Conservation (phyloP, 2,113 vertebrate species). For the Alces alces region DNA sequence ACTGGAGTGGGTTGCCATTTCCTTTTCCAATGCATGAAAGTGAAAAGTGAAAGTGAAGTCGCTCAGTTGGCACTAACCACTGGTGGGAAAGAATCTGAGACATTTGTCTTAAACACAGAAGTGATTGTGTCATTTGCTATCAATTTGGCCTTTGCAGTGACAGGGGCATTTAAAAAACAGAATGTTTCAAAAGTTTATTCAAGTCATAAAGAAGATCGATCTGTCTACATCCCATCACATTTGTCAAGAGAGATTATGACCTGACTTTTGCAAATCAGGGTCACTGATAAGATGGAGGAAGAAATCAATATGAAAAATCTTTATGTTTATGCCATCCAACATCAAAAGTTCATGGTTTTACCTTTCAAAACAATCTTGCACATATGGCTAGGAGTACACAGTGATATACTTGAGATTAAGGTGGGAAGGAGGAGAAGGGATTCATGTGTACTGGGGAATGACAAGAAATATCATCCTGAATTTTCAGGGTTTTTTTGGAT, state of each 20-base stretch:
- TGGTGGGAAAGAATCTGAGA: background rate
- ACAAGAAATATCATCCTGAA: background rate
- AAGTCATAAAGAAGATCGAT: background rate
- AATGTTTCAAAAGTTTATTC: background rate
- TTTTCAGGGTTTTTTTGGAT: no score
- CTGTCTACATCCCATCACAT: background rate
- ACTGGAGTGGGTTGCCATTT: no score
- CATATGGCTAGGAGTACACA: no score
- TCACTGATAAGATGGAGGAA: background rate
- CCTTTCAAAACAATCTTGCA: background rate
- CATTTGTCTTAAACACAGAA: background rate
- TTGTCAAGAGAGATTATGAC: background rate
- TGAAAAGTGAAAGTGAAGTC: no score
- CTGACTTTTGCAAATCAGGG: background rate
- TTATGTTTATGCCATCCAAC: background rate
- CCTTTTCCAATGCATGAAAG: background rate
- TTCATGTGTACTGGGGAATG: background rate
- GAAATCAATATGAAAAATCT: background rate
- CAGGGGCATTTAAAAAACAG: background rate
- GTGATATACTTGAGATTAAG: fast-evolving
- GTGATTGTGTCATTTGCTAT: background rate
- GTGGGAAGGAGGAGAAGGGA: fast-evolving
- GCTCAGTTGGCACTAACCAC: background rate
- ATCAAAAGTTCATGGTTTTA: background rate
- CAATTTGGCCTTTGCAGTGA: background rate